phyloP scores from a whole-genome alignment of 2,888 invertebrate species.

The Imbricaverruca yamaguchii region DNA sequence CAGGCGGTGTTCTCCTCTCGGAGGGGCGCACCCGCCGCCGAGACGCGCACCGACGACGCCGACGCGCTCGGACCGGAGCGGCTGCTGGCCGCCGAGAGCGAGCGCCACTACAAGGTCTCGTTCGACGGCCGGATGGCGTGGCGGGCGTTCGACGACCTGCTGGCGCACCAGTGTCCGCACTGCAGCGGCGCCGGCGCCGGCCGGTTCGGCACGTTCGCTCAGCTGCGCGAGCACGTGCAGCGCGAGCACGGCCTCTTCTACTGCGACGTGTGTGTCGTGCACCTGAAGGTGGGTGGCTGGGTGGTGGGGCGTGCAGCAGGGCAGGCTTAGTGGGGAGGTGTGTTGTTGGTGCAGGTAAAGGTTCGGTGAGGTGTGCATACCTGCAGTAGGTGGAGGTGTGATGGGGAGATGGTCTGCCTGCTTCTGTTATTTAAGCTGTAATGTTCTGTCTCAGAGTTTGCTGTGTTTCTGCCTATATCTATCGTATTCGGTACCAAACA shows the following conservation, averaged over 20 bases:
- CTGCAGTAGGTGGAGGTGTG: too few relatives aligned
- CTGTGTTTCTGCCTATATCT: too few relatives aligned
- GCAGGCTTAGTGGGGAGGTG: too few relatives aligned
- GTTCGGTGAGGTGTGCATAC: too few relatives aligned
- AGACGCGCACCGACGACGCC: too few relatives aligned
- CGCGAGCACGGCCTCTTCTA: slow-evolving; percentile 76
- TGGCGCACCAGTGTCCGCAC: slow-evolving; percentile 67
- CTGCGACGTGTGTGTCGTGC: slow-evolving; percentile 87
- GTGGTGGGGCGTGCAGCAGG: too few relatives aligned
- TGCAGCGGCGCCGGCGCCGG: slow-evolving; percentile 45
- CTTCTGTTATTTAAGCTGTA: too few relatives aligned
- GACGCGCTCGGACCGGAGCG: slow-evolving; percentile 51
- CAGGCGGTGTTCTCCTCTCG: slow-evolving; percentile 75
- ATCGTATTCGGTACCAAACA: too few relatives aligned
- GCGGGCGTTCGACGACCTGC: slow-evolving; percentile 61
- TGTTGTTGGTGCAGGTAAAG: too few relatives aligned
- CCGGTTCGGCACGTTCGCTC: slow-evolving; percentile 66
- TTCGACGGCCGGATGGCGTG: slow-evolving; percentile 67
- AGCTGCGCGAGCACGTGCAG: slow-evolving; percentile 78
- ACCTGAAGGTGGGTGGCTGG: slow-evolving; percentile 59
- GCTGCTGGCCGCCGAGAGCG: slow-evolving; percentile 41
- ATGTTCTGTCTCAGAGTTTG: too few relatives aligned
- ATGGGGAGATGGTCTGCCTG: too few relatives aligned
- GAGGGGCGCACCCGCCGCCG: slow-evolving; percentile 51
- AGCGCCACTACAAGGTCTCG: slow-evolving; percentile 69